Percentiles rank a stretch among this genome's conserved stretches.
Evolutionary conservation across 1,140 invertebrate species (phyloP).

Genomic region (Neuroterus valhalla): DNA sequence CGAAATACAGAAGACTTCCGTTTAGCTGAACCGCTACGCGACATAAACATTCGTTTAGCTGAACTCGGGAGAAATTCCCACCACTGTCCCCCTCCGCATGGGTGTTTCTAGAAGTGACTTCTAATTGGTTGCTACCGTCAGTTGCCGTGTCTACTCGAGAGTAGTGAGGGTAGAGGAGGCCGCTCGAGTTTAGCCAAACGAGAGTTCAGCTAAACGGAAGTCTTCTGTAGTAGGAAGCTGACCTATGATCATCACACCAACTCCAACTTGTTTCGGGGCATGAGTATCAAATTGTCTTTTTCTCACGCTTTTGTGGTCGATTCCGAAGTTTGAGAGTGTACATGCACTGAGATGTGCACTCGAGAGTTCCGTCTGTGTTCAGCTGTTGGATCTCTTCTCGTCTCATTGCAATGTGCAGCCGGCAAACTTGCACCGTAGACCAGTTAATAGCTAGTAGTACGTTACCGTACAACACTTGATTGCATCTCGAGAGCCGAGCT

Average conservation of each 20-base stretch:
- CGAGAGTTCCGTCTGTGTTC: background rate
- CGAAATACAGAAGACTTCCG: too few species aligned
- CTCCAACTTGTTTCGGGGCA: background rate
- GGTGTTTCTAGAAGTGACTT: too few species aligned
- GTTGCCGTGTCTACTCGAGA: too few species aligned
- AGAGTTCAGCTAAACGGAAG: too few species aligned
- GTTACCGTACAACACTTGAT: constrained; percentile 1
- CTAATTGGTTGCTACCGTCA: too few species aligned
- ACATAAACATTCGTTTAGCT: too few species aligned
- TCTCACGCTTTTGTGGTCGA: constrained; percentile 1
- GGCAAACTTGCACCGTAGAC: background rate
- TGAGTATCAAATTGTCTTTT: constrained; percentile 12
- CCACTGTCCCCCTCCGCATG: too few species aligned
- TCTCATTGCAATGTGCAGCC: background rate
- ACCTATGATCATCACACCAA: background rate
- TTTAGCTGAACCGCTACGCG: too few species aligned
- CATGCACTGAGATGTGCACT: background rate
- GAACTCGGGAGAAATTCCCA: too few species aligned
- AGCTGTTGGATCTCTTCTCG: constrained; percentile 7
- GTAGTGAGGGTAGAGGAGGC: too few species aligned
- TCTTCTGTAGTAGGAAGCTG: background rate
- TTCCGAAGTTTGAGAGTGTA: background rate
- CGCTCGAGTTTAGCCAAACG: too few species aligned
- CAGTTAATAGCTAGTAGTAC: constrained; percentile 1
- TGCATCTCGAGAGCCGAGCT: constrained; percentile 7